Percentiles rank a stretch among this genome's conserved stretches.
Evolutionary conservation across 2,113 vertebrate genomes (phyloP).

Genomic region (Sceloporus undulatus): DNA sequence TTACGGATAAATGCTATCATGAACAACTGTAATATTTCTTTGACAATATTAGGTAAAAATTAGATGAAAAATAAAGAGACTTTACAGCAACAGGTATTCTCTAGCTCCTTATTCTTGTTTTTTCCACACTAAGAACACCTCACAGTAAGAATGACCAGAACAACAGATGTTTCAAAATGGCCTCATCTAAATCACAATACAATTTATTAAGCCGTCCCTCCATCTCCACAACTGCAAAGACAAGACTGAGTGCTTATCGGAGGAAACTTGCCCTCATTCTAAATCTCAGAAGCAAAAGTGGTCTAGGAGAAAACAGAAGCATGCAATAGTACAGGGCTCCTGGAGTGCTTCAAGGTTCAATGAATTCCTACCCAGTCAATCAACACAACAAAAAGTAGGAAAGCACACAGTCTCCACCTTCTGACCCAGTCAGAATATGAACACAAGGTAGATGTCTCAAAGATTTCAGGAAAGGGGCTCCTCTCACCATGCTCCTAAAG

Average conservation of each 20-base stretch:
- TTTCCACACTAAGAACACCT: fast-evolving
- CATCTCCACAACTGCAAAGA: background rate
- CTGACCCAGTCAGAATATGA: slow-evolving; percentile 3
- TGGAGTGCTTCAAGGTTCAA: background rate
- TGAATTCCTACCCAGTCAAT: slow-evolving; percentile 3
- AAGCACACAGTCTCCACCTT: background rate
- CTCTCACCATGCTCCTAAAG: background rate
- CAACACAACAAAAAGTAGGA: background rate
- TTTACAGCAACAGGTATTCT: background rate
- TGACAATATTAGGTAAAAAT: fast-evolving
- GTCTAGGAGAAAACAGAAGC: background rate
- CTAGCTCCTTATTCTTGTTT: fast-evolving
- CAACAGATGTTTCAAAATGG: background rate
- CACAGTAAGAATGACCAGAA: background rate
- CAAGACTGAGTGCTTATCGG: background rate
- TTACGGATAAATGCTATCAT: slow-evolving; percentile 38
- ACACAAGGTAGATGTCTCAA: background rate
- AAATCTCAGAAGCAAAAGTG: background rate
- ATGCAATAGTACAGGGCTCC: background rate
- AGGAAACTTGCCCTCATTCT: background rate
- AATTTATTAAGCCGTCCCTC: background rate
- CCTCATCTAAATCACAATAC: background rate
- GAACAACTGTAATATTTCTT: background rate
- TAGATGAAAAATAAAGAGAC: background rate
- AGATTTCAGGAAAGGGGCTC: background rate